Evolutionary conservation across 2,797 vertebrate genomes (phyloP), one percentile per base, ranked within the genome.

Genomic region (Coracias cyanogaster): DNA sequence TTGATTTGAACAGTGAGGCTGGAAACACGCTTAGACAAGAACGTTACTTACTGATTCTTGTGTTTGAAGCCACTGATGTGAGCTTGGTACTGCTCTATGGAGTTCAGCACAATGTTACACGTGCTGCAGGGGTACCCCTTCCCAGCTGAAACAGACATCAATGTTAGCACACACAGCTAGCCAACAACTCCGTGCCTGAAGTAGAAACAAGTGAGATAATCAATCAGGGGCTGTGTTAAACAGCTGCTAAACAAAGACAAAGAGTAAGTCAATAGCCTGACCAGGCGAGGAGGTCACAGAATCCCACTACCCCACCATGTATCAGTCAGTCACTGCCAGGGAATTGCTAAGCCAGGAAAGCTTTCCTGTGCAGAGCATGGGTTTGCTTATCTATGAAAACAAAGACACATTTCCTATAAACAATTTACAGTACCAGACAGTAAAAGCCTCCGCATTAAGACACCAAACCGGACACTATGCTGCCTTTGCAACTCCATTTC

Each of bases 11-110:
- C 43, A 93, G 66, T 0, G 1, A 95, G 52, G 73, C 62, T 86
- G 73, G 61, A 84, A 93, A 85, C 51, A 73, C 33, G 41, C 67
- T 77, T 67, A 84, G 83, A 87, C 20, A 67, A 74, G 90, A 92
- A 79, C 2, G 3, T 94, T 97, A 99, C 99, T 98, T 98, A 99
- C 99, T 99, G 99, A 97, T 99, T 99, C 98, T 99, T 99, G 96
- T 99, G 99, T 98, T 99, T 99, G 97, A 99, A 98, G 74, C 99
- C 99, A 31, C 99, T 99, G 98, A 99, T 98, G 89, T 99, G 99
- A 96, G 99, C 99, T 97, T 99, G 99, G 98, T 99, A 99, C 97
- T 99, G 99, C 85, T 99, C 99, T 98, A 99, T 99, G 35, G 99
- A 99, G 98, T 99, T 99, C 62, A 99, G 98, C 72, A 99, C 99